Conservation (phyloP, 2,888 invertebrate genomes). For the Parnassius smintheus region DNA sequence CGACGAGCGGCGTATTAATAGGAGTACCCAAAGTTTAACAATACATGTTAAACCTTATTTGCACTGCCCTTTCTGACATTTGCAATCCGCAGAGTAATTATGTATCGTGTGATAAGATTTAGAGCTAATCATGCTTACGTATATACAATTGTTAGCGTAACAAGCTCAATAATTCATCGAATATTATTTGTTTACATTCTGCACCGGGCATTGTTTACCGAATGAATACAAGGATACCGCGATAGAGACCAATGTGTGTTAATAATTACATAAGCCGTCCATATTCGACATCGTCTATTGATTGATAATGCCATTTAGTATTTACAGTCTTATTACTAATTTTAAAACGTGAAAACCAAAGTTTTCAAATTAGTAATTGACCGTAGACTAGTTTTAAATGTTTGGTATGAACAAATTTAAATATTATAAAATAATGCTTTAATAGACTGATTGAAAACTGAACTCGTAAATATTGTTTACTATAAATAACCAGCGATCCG, state of each 20-base stretch:
- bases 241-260: slow-evolving; percentile 69
- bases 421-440: too few relatives aligned
- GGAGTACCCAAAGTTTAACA: slow-evolving; percentile 1
- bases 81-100: slow-evolving; percentile 26
- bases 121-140: slow-evolving; percentile 40
- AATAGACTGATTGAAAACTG: too few relatives aligned
- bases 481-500: too few relatives aligned
- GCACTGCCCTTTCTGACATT: slow-evolving; percentile 13
- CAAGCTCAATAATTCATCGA: slow-evolving; percentile 61
- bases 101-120: slow-evolving; percentile 38
- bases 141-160: slow-evolving; percentile 41
- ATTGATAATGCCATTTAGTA: slow-evolving; percentile 47
- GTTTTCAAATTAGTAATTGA: too few relatives aligned
- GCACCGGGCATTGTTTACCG: slow-evolving; percentile 64
- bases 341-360: neutral
- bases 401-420: too few relatives aligned
- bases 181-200: slow-evolving; percentile 70
- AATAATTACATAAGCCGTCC: slow-evolving; percentile 72
- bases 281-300: slow-evolving; percentile 58
- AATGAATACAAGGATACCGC: slow-evolving; percentile 71
- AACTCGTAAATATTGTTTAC: too few relatives aligned
- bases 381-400: too few relatives aligned
- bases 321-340: slow-evolving; percentile 20
- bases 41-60: slow-evolving; percentile 16
- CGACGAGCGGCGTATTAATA: slow-evolving; percentile 18